These are phyloP conservation scores for Anorthoa munda DNA, from an alignment of 2,888 invertebrate genomes.

Conservation along the genomic window DNA sequence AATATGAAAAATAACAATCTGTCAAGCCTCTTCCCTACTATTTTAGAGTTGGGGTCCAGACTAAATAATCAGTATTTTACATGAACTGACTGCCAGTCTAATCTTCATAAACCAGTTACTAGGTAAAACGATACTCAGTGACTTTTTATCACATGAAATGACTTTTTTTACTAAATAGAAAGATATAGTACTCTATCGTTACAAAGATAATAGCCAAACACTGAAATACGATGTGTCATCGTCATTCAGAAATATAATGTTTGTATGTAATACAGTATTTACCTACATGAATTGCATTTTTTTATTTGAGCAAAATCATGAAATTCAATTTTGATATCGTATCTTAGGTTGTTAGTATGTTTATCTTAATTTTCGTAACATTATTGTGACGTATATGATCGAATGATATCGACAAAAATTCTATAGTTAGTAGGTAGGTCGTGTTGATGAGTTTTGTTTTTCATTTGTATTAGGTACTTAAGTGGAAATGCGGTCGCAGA, in stretches of 20 bases:
- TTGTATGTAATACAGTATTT: neutral
- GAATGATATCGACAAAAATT: neutral
- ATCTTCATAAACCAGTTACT: neutral
- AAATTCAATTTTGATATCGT: neutral
- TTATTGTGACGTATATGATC: neutral
- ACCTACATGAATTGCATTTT: neutral
- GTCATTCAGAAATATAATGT: neutral
- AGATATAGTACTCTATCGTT: no score
- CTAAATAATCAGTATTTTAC: neutral
- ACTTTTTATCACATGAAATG: neutral
- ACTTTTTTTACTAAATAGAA: neutral
- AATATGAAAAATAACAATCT: no score
- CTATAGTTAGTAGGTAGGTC: neutral
- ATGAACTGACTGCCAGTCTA: neutral
- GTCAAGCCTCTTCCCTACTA: neutral
- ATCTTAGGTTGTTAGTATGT: neutral
- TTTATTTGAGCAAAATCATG: neutral
- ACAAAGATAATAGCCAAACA: neutral
- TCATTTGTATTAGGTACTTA: no score
- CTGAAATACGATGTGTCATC: neutral
- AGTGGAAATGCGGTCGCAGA: no score
- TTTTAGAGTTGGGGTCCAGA: neutral
- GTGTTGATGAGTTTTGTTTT: neutral
- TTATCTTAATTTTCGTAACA: neutral
- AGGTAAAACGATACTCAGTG: neutral